A percentile compares a stretch with the other conserved stretches of the same genome.
These are phyloP conservation scores for Drosophila setosimentum DNA, from an alignment of 2,888 invertebrate genomes.

Conservation along the genomic window DNA sequence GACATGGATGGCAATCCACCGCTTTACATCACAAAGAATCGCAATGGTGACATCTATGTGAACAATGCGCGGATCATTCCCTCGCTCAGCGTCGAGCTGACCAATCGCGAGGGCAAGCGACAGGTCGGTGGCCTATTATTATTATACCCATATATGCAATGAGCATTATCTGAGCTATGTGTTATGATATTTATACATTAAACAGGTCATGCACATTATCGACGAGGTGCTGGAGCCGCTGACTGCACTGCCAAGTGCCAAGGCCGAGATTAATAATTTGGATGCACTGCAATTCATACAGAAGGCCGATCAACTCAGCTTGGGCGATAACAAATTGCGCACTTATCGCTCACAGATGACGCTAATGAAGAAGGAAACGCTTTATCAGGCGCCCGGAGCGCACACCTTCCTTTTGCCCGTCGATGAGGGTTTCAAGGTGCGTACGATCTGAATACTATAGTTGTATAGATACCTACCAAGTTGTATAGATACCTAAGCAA, in stretches of 20 bases:
- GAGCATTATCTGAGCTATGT: background rate
- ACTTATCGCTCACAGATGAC: conserved; percentile 91
- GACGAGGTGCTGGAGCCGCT: conserved; percentile 94
- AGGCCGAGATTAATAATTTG: conserved; percentile 90
- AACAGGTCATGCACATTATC: conserved; percentile 93
- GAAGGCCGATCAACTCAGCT: conserved; percentile 91
- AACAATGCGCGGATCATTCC: conserved; percentile 93
- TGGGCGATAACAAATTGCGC: conserved; percentile 87
- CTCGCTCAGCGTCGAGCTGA: conserved; percentile 89
- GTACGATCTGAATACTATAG: conserved; percentile 12
- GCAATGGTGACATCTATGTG: conserved; percentile 91
- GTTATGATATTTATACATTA: conserved; percentile 1
- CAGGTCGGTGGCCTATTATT: conserved; percentile 86
- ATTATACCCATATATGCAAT: background rate
- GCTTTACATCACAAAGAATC: conserved; percentile 91
- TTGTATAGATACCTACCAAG: background rate
- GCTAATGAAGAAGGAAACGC: conserved; percentile 89
- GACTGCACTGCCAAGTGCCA: conserved; percentile 87
- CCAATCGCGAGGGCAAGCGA: conserved; percentile 87
- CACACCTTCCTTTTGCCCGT: conserved; percentile 96
- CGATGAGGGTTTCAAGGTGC: conserved; percentile 95
- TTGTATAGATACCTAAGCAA: background rate
- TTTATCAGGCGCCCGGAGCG: conserved; percentile 91
- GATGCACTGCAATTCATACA: conserved; percentile 93
- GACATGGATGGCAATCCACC: conserved; percentile 94